Evolutionary conservation across 2,113 vertebrate species (phyloP), one percentile per base, ranked within the genome.

Genomic region (Ophiodon elongatus): DNA sequence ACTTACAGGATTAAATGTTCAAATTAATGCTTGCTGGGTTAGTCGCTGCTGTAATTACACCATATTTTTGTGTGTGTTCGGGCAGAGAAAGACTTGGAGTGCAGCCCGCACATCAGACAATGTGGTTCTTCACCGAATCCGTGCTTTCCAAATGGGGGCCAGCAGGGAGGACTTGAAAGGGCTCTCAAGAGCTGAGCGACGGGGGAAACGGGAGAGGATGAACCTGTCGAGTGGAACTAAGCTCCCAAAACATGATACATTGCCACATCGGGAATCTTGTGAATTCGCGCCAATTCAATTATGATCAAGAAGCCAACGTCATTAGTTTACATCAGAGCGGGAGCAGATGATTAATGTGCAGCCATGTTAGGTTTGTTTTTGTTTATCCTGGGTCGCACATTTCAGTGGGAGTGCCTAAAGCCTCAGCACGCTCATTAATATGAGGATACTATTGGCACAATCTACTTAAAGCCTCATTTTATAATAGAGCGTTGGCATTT

Each of bases 311-410:
- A 69, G 82, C 57, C 52, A 23, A 14, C 25, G 29, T 39, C 79
- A 67, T 86, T 86, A 80, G 79, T 89, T 91, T 47, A 68, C 71
- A 87, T 82, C 66, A 76, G 77, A 86, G 86, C 47, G n/a, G 68
- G 83, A 84, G 86, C 43, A 4, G 79, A 66, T 88, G 82, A 91
- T 90, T 85, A 82, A 91, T 89, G 86, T 35, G 73, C 79, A 27
- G 76, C 64, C 80, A 67, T 50, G 67, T 76, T 83, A 45, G 27
- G 76, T 70, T 79, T 79, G 33, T 64, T 75, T 79, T 57, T 74
- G 57, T 86, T 78, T 45, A 75, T 83, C 11, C 59, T 72, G 52
- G 23, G 50, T 39, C n/a, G 31, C 62, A 77, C 75, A 64, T 54
- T 39, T 65, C 74, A 79, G 66, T 73, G 77, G 68, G 63, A 82